Evolutionary conservation across 2,888 invertebrate genomes (phyloP).

Genomic region (Hemithea aestivaria): DNA sequence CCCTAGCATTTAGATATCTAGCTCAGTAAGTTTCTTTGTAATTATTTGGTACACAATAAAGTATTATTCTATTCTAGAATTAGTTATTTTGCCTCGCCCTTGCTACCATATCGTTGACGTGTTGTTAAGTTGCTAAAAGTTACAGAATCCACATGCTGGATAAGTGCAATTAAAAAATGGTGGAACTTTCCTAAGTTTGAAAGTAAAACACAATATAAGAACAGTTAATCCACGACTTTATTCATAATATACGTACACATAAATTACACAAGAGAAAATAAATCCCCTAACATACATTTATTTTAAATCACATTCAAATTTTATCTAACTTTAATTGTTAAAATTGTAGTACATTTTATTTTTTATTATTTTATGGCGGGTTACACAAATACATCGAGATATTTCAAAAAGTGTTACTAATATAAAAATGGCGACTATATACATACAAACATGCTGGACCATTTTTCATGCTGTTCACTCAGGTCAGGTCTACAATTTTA

Average conservation of each 20-base stretch:
- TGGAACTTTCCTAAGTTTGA: no score
- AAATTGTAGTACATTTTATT: constrained; percentile 39
- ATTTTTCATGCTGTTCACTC: constrained; percentile 3
- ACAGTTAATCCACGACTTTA: constrained; percentile 70
- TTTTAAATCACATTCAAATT: constrained; percentile 68
- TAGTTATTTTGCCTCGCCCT: no score
- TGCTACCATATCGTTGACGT: no score
- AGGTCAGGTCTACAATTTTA: not conserved
- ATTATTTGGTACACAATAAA: no score
- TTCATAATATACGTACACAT: constrained; percentile 64
- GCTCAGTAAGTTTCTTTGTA: no score
- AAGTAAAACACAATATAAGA: constrained; percentile 43
- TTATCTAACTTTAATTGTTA: constrained; percentile 12
- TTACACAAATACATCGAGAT: constrained; percentile 46
- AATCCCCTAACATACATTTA: constrained; percentile 48
- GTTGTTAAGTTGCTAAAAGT: no score
- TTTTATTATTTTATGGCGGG: constrained; percentile 46
- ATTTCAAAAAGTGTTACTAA: constrained; percentile 20
- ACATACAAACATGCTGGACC: constrained; percentile 17
- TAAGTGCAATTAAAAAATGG: no score
- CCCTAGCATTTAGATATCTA: no score
- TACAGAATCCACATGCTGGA: no score
- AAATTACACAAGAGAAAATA: constrained; percentile 63
- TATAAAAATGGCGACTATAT: constrained; percentile 4
- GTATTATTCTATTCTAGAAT: no score